Evolutionary conservation across 2,888 invertebrate species (phyloP), one percentile per base, ranked within the genome.

Genomic region (Amphipyra tragopoginis): DNA sequence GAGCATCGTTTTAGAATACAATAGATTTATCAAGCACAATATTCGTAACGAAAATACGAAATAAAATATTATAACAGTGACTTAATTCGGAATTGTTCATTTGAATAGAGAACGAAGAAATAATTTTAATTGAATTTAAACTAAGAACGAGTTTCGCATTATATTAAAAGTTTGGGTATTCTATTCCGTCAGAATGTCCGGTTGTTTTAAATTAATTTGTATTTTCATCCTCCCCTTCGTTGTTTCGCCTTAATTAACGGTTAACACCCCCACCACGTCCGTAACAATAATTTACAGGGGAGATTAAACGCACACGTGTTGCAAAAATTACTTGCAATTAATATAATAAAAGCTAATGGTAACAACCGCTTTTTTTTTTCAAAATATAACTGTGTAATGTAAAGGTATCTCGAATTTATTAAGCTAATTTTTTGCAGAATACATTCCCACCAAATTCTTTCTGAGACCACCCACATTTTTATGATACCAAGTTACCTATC

Each of bases 161-260:
- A 38, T 63, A 42, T 42, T 47, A 58, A 58, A 71, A 71, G 58
- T 77, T 77, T 44, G 21, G n/a, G 52, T 26, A 64, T 70, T 64
- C 65, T 60, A 66, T 64, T 63, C 39, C 45, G 47, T 57, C 55
- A 65, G 56, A 70, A 66, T 58, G 72, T 53, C 66, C 67, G 55
- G 56, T 65, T 70, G 72, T 70, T 77, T 72, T 59, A 76, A 80
- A 81, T 82, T 82, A 79, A 82, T 80, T 78, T 65, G 69, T 72
- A 73, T 59, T 69, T 60, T 43, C 58, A 42, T 58, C 60, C 68
- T 72, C 73, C 75, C 67, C 54, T 68, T 71, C 67, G 51, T 63
- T 68, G 66, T 73, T 54, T 43, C 65, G n/a, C 65, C 57, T 75
- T 77, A 79, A 83, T 80, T 77, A 80, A 81, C 68, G 61, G 57